Evolutionary conservation across 2,888 invertebrate genomes (phyloP), one percentile per base, ranked within the genome.

Genomic region (Sesamia inferens): DNA sequence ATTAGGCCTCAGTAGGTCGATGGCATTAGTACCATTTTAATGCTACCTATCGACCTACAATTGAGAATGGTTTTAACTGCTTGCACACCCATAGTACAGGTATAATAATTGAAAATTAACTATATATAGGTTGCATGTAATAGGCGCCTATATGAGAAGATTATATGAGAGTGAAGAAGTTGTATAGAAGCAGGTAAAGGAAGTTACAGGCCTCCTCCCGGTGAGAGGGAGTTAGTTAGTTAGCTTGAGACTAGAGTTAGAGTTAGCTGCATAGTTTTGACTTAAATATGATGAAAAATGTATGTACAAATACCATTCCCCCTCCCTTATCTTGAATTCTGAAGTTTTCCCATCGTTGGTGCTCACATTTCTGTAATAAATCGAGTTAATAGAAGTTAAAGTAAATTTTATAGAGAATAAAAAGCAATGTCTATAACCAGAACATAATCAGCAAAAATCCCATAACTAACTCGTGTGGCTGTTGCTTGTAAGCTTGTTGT

Each of bases 301-400:
- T 57, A 51, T 68, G 39, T 47, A 67, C 54, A 75, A 62, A 76
- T 75, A 75, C 75, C 75, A 75, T 57, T 75, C 76, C 76, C 77
- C 31, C 44, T 76, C 75, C 13, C 22, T 76, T 63, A 69, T 68
- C 68, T 31, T 13, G 54, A 75, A 42, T 76, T 55, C 69, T 70
- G 76, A 59, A 59, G 77, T 47, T 77, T 76, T n/a, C 62, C 7
- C 31, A 54, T 70, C 70, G 39, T 7, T 11, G 76, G 16, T 10
- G 77, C 13, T 62, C 24, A 62, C 2, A 76, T 76, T 14, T 63
- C 77, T 76, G 76, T 59, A 76, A 76, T 70, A 70, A 70, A 76
- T 47, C 57, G 76, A 76, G 68, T 75, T 76, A 14, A 48, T 51
- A 42, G 62, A 48, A 63, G 68, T 76, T 75, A 74, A 67, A 55